Evolutionary conservation across 2,888 invertebrate species (phyloP), one percentile per base, ranked within the genome.

Genomic region (Aporophyla nigra): DNA sequence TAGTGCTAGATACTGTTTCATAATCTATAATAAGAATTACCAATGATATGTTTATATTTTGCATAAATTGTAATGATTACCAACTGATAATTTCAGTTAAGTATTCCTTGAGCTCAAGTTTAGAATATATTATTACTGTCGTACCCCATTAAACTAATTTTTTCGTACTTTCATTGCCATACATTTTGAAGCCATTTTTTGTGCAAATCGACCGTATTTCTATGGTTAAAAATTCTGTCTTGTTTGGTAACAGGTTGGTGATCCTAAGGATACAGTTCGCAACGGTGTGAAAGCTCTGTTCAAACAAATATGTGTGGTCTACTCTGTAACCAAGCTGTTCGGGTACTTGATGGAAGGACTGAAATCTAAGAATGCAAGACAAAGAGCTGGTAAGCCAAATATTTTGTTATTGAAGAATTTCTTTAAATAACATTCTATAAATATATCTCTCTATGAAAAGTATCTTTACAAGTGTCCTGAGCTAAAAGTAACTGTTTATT

Each of bases 311-410:
- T 98, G 98, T 85, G 97, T 98, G 10, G 98, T 99, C 12, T 99
- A 99, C 95, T 98, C 99, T 0, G 98, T 98, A 53, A 98, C 98
- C 80, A 99, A 99, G 93, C 97, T 99, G 83, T 99, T 99, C 91
- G 97, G 98, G 0, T 99, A 98, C 88, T 97, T 99, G 27, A 98
- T 99, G 98, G 99, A 99, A 88, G 99, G 99, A 2, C 95, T 99
- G 21, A 99, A 99, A 92, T 99, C 99, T 0, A 99, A 99, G 94
- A 99, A 99, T 94, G 99, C 99, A 0, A 97, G 99, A 61, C 99
- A 99, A 93, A 97, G 99, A 90, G 98, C 99, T 89, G 98, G 98
- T 98, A 91, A 91, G 12, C 5, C 0, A 9, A n/a, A 27, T 21
- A 65, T 46, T 24, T 40, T 9, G 5, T 9, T 63, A 6, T n/a